Base-by-base conservation (phyloP, 1,140 invertebrate genomes). In the Metopolophium dirhodum region DNA sequence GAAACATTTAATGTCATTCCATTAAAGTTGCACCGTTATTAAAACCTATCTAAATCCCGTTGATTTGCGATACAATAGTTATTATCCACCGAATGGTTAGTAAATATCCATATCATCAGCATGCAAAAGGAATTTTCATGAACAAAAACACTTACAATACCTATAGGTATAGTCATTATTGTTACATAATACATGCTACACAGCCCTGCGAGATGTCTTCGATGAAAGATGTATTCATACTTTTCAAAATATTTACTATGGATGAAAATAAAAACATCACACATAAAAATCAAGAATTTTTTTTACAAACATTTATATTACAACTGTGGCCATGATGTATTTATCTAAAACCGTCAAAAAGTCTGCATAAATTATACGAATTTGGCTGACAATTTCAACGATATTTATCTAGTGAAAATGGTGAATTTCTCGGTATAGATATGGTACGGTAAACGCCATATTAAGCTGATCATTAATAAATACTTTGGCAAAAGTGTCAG, bases 1-100 rank as follows among this genome's bases (percentile, higher is more conserved):
- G 61, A 68, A 68, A 68, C 61, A 68, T 77, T 77, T n/a, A 77
- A 77, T 77, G n/a, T n/a, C 61, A n/a, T n/a, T 77, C 61, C 61
- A n/a, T n/a, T 77, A n/a, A 35, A n/a, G 4, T 7, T 30, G 6
- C 30, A 77, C 3, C n/a, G 61, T 77, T 77, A 35, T 77, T 77
- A 77, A 77, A 35, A 77, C 30, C 61, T 30, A 68, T 68, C 30
- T 30, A 30, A 68, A n/a, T 30, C 30, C 14, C n/a, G 61, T 77
- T 77, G 61, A 77, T n/a, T 11, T 18, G 61, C 14, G 30, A n/a
- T 30, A 77, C 61, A n/a, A 77, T 41, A 41, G 3, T 41, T 41
- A 41, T 77, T 77, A 77, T 77, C n/a, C n/a, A 2, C 61, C 0
- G 61, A 77, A 35, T 35, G 14, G 7, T n/a, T n/a, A n/a, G 61